These are phyloP conservation scores for Allobates femoralis DNA, from an alignment of 2,797 vertebrate genomes.

Conservation along the genomic window DNA sequence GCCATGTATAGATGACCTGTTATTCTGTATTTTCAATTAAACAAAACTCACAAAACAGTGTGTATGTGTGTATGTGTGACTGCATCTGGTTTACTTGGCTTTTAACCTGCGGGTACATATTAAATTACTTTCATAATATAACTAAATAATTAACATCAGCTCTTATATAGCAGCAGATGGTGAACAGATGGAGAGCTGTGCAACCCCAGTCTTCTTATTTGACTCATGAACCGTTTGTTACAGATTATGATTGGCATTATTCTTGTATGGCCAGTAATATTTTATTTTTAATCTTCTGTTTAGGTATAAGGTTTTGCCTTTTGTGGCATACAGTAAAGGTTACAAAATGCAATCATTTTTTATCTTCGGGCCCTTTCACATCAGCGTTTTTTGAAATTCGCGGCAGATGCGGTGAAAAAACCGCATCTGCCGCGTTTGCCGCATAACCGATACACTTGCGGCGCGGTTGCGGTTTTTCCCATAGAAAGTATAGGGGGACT, in stretches of 20 bases:
- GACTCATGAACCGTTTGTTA: slow-evolving; percentile 48
- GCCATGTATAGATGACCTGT: too few relatives aligned
- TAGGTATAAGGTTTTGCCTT: background rate
- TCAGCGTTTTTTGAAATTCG: too few relatives aligned
- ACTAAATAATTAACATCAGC: slow-evolving; percentile 55
- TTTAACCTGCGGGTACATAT: slow-evolving; percentile 48
- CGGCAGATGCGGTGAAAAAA: too few relatives aligned
- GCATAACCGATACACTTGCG: too few relatives aligned
- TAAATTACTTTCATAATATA: slow-evolving; percentile 49
- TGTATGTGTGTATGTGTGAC: slow-evolving; percentile 14
- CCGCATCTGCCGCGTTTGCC: too few relatives aligned
- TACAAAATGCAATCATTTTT: background rate
- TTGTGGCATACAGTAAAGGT: background rate
- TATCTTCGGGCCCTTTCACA: too few relatives aligned
- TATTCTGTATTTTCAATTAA: too few relatives aligned
- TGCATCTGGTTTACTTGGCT: slow-evolving; percentile 51
- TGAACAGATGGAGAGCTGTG: slow-evolving; percentile 44
- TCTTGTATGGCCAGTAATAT: slow-evolving; percentile 5
- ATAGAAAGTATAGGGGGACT: too few relatives aligned
- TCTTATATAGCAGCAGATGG: slow-evolving; percentile 51
- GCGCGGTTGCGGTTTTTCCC: too few relatives aligned
- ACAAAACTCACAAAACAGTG: slow-evolving; percentile 9
- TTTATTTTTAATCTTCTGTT: slow-evolving; percentile 1
- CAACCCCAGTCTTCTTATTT: slow-evolving; percentile 43
- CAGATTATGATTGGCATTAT: slow-evolving; percentile 38